phyloP scores from a whole-genome alignment of 2,888 invertebrate species.

The Tetrapedia diversipes region DNA sequence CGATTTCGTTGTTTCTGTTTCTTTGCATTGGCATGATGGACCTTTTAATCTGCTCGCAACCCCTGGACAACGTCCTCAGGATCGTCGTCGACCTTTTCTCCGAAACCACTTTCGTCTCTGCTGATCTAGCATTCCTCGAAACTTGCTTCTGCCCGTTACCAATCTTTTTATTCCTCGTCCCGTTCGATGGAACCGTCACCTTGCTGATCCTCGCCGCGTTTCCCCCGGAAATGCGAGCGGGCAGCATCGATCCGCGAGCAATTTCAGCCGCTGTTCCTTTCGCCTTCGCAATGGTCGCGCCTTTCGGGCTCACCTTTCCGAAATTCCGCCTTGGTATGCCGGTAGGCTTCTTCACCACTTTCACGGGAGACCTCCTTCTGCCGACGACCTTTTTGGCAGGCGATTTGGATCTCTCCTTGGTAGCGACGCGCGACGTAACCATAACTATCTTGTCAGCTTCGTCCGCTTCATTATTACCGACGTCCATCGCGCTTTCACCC shows the following conservation, averaged over 20 bases:
- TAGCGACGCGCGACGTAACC: not conserved
- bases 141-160: conserved; percentile 76
- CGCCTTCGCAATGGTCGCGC: conserved; percentile 55
- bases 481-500: conserved; percentile 2
- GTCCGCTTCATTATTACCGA: conserved; percentile 9
- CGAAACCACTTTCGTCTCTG: not conserved
- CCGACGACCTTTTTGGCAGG: conserved; percentile 75
- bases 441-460: conserved; percentile 8
- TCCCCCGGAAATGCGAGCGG: not conserved
- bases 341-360: conserved; percentile 65
- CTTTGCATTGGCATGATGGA: conserved; percentile 15
- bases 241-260: conserved; percentile 43
- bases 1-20: not conserved
- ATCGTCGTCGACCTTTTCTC: conserved; percentile 35
- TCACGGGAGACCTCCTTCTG: conserved; percentile 76
- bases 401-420: conserved; percentile 75
- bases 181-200: not conserved
- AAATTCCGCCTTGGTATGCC: conserved; percentile 58
- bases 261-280: conserved; percentile 57
- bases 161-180: not conserved
- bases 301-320: conserved; percentile 58
- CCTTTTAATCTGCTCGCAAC: conserved; percentile 46
- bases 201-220: no score
- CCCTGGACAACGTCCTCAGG: conserved; percentile 38
- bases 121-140: not conserved